Evolutionary conservation across 1,140 invertebrate genomes (phyloP), one percentile per base, ranked within the genome.

Genomic region (Pseudomyrmex concolor): DNA sequence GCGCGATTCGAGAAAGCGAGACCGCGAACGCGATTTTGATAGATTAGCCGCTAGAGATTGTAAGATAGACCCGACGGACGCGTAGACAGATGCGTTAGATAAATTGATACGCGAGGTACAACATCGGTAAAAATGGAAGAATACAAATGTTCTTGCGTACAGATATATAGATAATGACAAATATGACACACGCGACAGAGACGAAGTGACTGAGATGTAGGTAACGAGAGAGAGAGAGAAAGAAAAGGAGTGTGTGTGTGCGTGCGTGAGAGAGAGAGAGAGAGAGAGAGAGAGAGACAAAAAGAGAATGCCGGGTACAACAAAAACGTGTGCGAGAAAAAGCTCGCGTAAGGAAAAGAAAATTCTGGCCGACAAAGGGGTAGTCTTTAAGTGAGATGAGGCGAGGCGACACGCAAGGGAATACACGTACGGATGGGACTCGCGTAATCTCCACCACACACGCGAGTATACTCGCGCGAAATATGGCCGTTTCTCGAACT

Each of bases 401-500:
- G 19, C 81, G 60, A 19, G 76, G 77, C 25, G 45, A 34, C 19
- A 64, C 60, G 68, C 13, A 51, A 68, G 66, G 22, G 12, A 51
- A n/a, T 25, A 48, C 50, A 74, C 25, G 48, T 43, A 50, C 67
- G n/a, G 7, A 34, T 45, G 19, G 45, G 22, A 59, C 7, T 54
- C n/a, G 72, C 67, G 72, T 48, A 84, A 50, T 34, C 34, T 34
- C 34, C 34, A 34, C 54, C 60, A 55, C 51, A 51, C 71, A 43
- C 59, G 50, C 54, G 66, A 9, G 34, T 72, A 19, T 60, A 88
- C 74, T 84, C 72, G 83, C 74, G 71, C 66, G 86, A 86, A 91
- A 90, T 91, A 91, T 91, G 90, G 90, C 90, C 90, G 90, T 77
- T 51, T 66, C 83, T 60, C 72, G 57, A 77, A 22, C 83, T 73